Base-by-base conservation (phyloP, 2,113 vertebrate species). In the Colossoma macropomum region DNA sequence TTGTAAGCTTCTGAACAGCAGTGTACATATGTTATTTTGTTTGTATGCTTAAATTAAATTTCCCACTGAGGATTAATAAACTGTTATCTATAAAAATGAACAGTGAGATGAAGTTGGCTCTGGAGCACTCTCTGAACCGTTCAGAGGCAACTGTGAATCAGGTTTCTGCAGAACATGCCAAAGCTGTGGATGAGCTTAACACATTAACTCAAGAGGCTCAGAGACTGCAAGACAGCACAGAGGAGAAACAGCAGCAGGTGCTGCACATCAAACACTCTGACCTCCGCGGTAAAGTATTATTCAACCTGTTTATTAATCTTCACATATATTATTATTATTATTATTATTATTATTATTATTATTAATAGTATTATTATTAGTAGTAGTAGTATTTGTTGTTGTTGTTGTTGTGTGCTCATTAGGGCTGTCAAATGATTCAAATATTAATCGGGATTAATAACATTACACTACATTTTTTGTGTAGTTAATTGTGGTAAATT, bases 201-300 rank as follows among this genome's bases (percentile, higher is more conserved):
- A 0, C 0, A 0, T 89, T 99, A 69, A 95, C 90, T 17, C 85
- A 88, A 0, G 96, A 97, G 81, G 95, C 94, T 48, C 89, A 92
- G 32, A 92, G 81, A 73, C 88, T 98, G 0, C 93, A 96, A 80
- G 90, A 10, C 0, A 91, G 89, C 0, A 90, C 97, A 71, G 92
- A 93, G 60, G 94, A 96, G 50, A 93, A 98, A 79, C 93, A 87
- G 25, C 94, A 95, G 74, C 95, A 96, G 86, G 90, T 98, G 41
- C 93, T 96, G 84, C 92, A 95, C 54, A 94, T 96, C 85, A 99
- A 99, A 91, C 97, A 98, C 82, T 95, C 97, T 71, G 97, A 99
- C 91, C 90, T 97, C 87, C 91, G 93, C 16, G 98, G 98, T 98
- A 88, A 59, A 59, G 23, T 21, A 59, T 59, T 59, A n/a, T 59